Percentiles rank a stretch among this genome's conserved stretches.
phyloP scores from a whole-genome alignment of 2,797 vertebrate species.

The Tolypeutes matacus region DNA sequence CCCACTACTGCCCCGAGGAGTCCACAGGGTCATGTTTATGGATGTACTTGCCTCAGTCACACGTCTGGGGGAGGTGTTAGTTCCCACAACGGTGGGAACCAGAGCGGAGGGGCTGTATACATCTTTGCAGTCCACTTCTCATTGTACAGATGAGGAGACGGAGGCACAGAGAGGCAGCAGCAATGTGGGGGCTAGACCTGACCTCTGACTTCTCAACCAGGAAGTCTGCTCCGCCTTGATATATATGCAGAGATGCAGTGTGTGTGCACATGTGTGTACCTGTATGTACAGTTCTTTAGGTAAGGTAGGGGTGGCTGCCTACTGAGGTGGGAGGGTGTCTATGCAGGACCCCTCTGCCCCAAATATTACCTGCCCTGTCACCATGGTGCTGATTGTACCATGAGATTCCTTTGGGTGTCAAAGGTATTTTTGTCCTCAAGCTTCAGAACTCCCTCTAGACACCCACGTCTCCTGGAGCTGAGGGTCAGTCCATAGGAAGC shows the following conservation, averaged over 20 bases:
- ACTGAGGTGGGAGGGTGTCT: not conserved
- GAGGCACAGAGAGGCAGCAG: not conserved
- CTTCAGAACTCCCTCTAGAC: not conserved
- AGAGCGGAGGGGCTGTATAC: not conserved
- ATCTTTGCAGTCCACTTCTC: not conserved
- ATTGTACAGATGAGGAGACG: not conserved
- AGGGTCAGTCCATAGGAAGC: not conserved
- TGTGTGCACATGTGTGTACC: not conserved
- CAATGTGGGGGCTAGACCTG: not conserved
- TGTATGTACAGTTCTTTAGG: not conserved
- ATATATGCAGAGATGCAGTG: accelerated
- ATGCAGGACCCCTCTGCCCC: not conserved
- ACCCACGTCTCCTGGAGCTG: not conserved
- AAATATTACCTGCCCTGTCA: not conserved
- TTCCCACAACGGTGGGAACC: not conserved
- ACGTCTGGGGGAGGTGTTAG: not conserved
- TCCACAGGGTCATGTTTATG: not conserved
- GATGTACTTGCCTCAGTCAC: not conserved
- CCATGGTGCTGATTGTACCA: not conserved
- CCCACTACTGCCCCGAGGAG: not conserved
- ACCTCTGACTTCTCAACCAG: not conserved
- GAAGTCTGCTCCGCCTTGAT: not conserved
- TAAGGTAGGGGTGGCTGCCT: not conserved
- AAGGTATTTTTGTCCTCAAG: not conserved
- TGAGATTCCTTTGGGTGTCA: not conserved